Base-by-base conservation (phyloP, 2,797 vertebrate species). In the Falco berigora region DNA sequence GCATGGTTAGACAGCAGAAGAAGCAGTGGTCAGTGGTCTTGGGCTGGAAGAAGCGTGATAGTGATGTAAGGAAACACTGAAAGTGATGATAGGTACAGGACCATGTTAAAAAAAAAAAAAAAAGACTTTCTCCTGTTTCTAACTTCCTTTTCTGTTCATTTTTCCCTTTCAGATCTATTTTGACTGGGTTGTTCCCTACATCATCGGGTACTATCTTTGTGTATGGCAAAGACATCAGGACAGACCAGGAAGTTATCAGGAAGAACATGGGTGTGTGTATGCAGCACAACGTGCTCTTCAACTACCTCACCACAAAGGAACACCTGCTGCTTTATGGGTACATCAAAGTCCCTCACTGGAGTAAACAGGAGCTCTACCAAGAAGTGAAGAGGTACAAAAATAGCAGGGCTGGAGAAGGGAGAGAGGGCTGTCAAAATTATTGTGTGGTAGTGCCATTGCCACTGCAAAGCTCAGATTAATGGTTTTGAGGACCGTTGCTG, bases 271-370 rank as follows among this genome's bases (percentile, higher is more conserved):
- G 99, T 0, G 99, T 99, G 78, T 99, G 99, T 96, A 99, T 99
- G 99, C 99, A 99, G 89, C 99, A 99, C 5, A 98, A 99, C 0
- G 99, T 99, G 81, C 98, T 99, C 77, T 99, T 99, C 79, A 98
- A 99, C 85, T 98, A 99, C 91, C 98, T 99, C 90, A 99, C 99
- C 67, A 97, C 98, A 34, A 98, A 99, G 92, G 99, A 99, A 56
- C 99, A 99, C 94, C 98, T 99, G 66, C 97, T 99, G 88, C 98
- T 99, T 10, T 99, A 99, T 0, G 99, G 99, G 44, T 98, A 99
- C 97, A 99, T 99, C 97, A 99, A 99, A 94, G 98, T 99, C 55
- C 99, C 99, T 30, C 98, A 99, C 16, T 99, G 99, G 98, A 98
- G 98, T 47, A 97, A 68, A 25, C 88, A 96, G 36, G 98, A 99